These are phyloP conservation scores for Ischnus inquisitorius DNA, from an alignment of 2,888 invertebrate genomes.

Conservation along the genomic window DNA sequence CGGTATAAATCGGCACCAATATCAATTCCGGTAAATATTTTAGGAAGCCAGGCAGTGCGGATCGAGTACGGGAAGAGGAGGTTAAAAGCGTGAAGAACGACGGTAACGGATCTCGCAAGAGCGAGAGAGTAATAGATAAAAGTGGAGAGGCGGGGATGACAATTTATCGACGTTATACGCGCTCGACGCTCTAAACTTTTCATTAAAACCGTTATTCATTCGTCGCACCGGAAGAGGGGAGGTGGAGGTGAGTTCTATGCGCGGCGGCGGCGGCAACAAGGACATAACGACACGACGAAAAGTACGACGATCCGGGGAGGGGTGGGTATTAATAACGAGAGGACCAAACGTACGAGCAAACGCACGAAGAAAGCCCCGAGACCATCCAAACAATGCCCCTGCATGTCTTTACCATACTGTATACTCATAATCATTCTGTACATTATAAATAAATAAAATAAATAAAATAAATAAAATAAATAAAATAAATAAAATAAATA, in stretches of 20 bases:
- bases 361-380: constrained; percentile 15
- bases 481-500: too few species aligned
- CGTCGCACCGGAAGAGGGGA: constrained; percentile 17
- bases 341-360: constrained; percentile 32
- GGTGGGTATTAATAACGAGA: constrained; percentile 50
- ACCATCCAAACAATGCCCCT: constrained; percentile 3
- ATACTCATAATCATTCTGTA: neutral
- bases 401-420: neutral
- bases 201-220: constrained; percentile 75
- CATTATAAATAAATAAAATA: too few species aligned
- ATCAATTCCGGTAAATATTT: constrained; percentile 73
- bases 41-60: constrained; percentile 35
- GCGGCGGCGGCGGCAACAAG: constrained; percentile 20
- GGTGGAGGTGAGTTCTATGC: neutral
- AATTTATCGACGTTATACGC: constrained; percentile 73
- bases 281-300: constrained; percentile 25
- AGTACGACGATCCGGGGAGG: constrained; percentile 46
- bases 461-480: too few species aligned
- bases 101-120: constrained; percentile 14
- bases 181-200: constrained; percentile 70
- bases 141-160: constrained; percentile 47
- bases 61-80: neutral
- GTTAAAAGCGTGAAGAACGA: constrained; percentile 22
- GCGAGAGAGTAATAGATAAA: constrained; percentile 20
- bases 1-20: constrained; percentile 70